Percentiles rank a stretch among this genome's conserved stretches.
Conservation (phyloP, 2,888 invertebrate genomes). For the Synanthedon tipuliformis region DNA sequence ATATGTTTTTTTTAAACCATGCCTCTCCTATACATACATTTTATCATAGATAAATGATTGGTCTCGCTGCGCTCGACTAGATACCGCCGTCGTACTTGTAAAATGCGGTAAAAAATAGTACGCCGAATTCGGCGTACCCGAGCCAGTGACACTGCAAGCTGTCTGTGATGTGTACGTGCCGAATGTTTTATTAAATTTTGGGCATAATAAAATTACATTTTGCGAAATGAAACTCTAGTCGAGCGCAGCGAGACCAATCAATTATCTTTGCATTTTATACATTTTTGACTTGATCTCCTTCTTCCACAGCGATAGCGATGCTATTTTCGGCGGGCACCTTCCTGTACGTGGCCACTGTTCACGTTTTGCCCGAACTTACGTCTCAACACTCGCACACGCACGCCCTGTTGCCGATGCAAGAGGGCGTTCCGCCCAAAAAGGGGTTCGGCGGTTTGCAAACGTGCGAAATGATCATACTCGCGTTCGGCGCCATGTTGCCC, state of each 20-base stretch:
- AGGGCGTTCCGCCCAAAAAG: conserved; percentile 31
- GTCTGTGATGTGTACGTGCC: no score
- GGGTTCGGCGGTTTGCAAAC: conserved; percentile 73
- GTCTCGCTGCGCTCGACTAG: no score
- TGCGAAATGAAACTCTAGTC: no score
- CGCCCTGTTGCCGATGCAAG: conserved; percentile 42
- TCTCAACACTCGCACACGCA: conserved; percentile 56
- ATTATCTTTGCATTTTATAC: not conserved
- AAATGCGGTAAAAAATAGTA: no score
- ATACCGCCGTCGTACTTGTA: no score
- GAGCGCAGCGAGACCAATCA: no score
- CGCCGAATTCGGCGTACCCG: no score
- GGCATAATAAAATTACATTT: no score
- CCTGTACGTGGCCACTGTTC: conserved; percentile 97
- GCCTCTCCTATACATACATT: not conserved
- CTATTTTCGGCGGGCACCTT: conserved; percentile 99
- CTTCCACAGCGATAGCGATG: conserved; percentile 85
- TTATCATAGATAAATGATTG: no score
- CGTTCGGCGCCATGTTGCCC: conserved; percentile 89
- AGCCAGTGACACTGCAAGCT: no score
- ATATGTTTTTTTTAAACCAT: no score
- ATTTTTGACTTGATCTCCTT: not conserved
- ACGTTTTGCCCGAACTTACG: conserved; percentile 95
- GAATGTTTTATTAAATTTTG: no score
- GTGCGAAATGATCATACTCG: conserved; percentile 84